Evolutionary conservation across 2,797 vertebrate species (phyloP).

Genomic region (Premnoplex brunnescens): DNA sequence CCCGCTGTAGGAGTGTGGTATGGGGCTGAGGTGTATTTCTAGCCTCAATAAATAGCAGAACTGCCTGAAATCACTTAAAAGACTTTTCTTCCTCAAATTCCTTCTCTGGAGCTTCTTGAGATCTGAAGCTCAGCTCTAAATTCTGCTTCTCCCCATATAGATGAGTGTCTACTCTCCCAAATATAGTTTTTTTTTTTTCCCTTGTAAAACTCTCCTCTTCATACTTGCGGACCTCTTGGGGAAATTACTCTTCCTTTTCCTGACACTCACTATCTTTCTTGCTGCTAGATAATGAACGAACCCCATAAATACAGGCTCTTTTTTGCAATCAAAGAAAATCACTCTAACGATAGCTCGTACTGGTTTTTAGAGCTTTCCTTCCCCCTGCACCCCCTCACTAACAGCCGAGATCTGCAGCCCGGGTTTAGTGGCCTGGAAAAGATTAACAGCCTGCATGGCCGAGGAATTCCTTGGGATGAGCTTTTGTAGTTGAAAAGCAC

Average conservation of each 20-base stretch:
- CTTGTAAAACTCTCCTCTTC: background rate
- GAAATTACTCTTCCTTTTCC: conserved; percentile 4
- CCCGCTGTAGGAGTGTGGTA: background rate
- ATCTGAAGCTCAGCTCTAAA: background rate
- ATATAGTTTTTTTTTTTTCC: background rate
- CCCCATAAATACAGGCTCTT: conserved; percentile 15
- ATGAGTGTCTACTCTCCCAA: background rate
- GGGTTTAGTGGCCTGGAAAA: conserved; percentile 19
- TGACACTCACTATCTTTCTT: background rate
- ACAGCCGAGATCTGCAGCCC: background rate
- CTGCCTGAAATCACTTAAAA: background rate
- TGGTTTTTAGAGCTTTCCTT: conserved; percentile 12
- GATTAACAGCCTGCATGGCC: conserved; percentile 44
- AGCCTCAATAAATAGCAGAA: background rate
- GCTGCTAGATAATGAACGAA: conserved; percentile 24
- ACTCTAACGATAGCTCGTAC: background rate
- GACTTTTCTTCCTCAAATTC: background rate
- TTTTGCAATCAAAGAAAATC: conserved; percentile 29
- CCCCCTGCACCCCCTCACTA: background rate
- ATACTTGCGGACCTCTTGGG: background rate
- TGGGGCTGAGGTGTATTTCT: background rate
- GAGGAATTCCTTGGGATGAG: background rate
- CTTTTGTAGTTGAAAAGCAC: background rate
- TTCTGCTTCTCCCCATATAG: background rate
- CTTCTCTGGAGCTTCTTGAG: background rate